These are phyloP conservation scores for Maniola jurtina DNA, from an alignment of 1,140 invertebrate species.

Conservation along the genomic window DNA sequence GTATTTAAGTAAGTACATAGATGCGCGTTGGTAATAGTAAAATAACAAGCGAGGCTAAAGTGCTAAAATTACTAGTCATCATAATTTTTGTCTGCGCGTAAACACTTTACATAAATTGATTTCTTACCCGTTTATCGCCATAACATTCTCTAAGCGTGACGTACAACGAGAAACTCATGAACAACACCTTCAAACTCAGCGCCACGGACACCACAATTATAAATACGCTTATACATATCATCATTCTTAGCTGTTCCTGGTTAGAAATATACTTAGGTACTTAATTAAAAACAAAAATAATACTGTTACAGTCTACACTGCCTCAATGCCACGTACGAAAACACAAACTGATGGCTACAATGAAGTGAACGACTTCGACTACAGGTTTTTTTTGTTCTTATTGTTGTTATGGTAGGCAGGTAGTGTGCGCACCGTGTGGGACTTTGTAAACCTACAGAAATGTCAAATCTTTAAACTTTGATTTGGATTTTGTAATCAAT, in stretches of 20 bases:
- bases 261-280: too few species aligned
- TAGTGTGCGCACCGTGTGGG: not conserved
- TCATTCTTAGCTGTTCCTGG: constrained; percentile 9
- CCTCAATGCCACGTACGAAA: constrained; percentile 8
- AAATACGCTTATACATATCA: constrained; percentile 19
- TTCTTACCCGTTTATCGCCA: constrained; percentile 6
- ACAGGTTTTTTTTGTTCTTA: constrained; percentile 3
- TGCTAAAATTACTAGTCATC: not conserved
- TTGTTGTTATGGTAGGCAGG: not conserved
- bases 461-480: not conserved
- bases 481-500: too few species aligned
- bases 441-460: not conserved
- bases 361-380: not conserved
- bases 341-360: not conserved
- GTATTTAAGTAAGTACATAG: not conserved
- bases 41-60: not conserved
- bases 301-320: not conserved
- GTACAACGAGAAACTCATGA: constrained; percentile 26
- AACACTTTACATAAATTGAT: not conserved
- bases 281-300: constrained; percentile 2
- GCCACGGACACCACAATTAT: constrained; percentile 27
- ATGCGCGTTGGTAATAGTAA: not conserved
- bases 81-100: not conserved
- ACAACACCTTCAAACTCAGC: constrained; percentile 26
- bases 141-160: constrained; percentile 19